Percentiles rank a stretch among this genome's conserved stretches.
These are phyloP conservation scores for Catharus ustulatus DNA, from an alignment of 2,797 vertebrate species.

Conservation along the genomic window DNA sequence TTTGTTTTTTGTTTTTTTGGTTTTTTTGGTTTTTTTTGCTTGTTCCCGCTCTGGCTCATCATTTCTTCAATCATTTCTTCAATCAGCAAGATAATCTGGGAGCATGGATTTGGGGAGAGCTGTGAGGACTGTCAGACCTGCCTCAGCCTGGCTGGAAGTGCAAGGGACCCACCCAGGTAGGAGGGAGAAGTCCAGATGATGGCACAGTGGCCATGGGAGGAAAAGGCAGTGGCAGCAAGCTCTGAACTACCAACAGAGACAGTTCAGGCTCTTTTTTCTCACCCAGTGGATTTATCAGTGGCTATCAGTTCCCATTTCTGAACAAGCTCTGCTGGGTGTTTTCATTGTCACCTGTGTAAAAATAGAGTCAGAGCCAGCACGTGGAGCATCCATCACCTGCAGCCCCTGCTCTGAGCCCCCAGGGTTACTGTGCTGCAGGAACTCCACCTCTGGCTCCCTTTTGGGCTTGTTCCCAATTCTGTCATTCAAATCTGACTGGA, in stretches of 20 bases:
- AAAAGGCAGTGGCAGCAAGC: background rate
- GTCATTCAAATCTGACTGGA: background rate
- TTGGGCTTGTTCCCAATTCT: background rate
- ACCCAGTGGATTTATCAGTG: background rate
- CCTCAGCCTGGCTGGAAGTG: background rate
- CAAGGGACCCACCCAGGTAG: background rate
- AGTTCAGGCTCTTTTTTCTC: background rate
- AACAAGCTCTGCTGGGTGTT: background rate
- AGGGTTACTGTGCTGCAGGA: background rate
- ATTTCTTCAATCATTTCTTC: slow-evolving; percentile 15
- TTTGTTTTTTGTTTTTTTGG: background rate
- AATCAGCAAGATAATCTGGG: background rate
- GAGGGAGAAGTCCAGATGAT: background rate
- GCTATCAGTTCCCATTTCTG: background rate
- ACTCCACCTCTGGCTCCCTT: background rate
- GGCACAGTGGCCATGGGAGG: background rate
- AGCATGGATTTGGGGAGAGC: background rate
- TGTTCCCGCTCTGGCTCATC: background rate
- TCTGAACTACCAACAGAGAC: background rate
- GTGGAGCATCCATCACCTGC: background rate
- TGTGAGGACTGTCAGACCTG: background rate
- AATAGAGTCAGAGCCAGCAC: background rate
- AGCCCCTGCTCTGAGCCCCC: background rate
- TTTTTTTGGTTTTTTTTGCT: background rate
- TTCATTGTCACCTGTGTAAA: background rate